Percentiles rank a stretch among this genome's conserved stretches.
Evolutionary conservation across 2,888 invertebrate genomes (phyloP).

Genomic region (Caenorhabditis angaria): DNA sequence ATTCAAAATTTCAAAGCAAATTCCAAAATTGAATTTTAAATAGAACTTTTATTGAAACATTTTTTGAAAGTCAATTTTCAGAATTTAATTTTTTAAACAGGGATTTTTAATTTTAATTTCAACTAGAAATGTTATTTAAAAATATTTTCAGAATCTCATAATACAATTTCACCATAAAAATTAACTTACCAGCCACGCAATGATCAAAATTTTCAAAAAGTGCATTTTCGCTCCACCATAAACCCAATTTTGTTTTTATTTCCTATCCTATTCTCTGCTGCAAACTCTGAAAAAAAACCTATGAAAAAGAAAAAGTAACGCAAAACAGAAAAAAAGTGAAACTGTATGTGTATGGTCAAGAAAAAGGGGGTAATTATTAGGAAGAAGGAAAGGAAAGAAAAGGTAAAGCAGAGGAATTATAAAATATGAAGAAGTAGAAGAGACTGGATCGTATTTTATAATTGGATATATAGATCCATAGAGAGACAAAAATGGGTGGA

Average conservation of each 20-base stretch:
- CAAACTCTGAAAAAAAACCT: no score
- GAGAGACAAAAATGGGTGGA: no score
- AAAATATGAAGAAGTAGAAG: not conserved
- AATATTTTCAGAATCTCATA: not conserved
- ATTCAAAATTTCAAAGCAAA: not conserved
- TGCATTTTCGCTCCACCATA: constrained; percentile 12
- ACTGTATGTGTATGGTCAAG: not conserved
- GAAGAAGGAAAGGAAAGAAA: not conserved
- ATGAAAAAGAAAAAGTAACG: no score
- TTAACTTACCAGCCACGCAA: constrained; percentile 35
- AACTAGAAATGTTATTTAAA: no score
- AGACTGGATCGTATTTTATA: not conserved
- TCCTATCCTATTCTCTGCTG: not conserved
- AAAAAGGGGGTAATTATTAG: not conserved
- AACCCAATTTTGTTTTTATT: not conserved
- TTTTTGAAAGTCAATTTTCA: not conserved
- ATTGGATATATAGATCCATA: no score
- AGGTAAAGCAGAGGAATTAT: constrained; percentile 1
- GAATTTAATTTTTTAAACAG: not conserved
- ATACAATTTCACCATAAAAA: not conserved
- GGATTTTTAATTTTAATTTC: no score
- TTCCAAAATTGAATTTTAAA: not conserved
- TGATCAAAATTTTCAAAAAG: constrained; percentile 36
- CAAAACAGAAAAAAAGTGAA: not conserved
- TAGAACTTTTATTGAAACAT: not conserved